Conservation (phyloP, 2,797 vertebrate genomes). For the Alcedo quadribrachys region DNA sequence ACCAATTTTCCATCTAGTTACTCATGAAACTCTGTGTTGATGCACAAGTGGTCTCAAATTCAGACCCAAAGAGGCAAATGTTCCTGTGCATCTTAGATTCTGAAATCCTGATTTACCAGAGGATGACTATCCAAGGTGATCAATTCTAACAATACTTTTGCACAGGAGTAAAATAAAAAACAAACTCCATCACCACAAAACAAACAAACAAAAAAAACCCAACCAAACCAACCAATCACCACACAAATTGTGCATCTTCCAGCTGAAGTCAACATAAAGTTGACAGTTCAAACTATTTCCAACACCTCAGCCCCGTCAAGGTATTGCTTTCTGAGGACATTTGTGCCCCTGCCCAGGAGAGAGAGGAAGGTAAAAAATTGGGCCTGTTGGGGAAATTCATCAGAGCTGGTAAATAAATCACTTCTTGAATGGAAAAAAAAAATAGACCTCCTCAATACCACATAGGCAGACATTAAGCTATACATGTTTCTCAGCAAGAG, state of each 20-base stretch:
- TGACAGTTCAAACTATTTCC: background rate
- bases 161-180: background rate
- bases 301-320: fast-evolving
- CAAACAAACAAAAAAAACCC: too few relatives aligned
- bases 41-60: background rate
- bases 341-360: background rate
- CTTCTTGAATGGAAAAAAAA: background rate
- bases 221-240: too few relatives aligned
- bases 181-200: too few relatives aligned
- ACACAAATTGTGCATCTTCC: fast-evolving
- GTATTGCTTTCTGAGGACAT: fast-evolving
- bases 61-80: background rate
- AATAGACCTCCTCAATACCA: background rate
- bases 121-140: background rate
- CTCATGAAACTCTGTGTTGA: fast-evolving
- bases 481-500: background rate
- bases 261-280: background rate
- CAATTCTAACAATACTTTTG: background rate
- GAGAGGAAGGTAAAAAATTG: background rate
- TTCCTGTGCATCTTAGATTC: fast-evolving
- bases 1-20: background rate
- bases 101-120: background rate
- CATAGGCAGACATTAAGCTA: background rate
- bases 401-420: background rate
- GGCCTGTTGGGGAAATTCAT: fast-evolving